A percentile compares a stretch with the other conserved stretches of the same genome.
These are phyloP conservation scores for Cyprinodon diabolis DNA, from an alignment of 2,797 vertebrate genomes.

Conservation along the genomic window DNA sequence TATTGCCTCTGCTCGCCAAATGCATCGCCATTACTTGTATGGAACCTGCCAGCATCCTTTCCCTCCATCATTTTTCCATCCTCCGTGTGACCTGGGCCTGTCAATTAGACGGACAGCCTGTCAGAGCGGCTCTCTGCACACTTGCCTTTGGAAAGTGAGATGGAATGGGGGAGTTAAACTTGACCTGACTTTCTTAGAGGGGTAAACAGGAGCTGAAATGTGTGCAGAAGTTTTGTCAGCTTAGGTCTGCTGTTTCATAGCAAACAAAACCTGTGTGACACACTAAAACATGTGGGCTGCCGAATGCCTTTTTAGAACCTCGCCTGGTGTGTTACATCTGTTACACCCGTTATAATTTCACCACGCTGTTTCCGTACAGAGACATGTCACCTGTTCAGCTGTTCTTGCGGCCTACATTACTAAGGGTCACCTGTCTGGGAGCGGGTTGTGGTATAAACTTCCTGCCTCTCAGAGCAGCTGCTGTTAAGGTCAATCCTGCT, in stretches of 20 bases:
- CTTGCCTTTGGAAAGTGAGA: conserved; percentile 50
- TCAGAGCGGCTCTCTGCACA: conserved; percentile 25
- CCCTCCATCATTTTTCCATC: conserved; percentile 52
- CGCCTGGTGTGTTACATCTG: neutral
- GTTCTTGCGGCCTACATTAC: conserved; percentile 6
- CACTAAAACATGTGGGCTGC: conserved; percentile 1
- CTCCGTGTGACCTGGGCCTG: conserved; percentile 53
- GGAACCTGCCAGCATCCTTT: conserved; percentile 40
- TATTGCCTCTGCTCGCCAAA: conserved; percentile 21
- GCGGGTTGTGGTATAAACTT: conserved; percentile 22
- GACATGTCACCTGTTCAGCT: conserved; percentile 15
- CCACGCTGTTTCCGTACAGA: conserved; percentile 13
- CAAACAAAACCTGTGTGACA: neutral
- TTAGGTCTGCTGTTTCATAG: conserved; percentile 11
- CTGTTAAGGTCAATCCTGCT: conserved; percentile 41
- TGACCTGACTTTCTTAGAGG: conserved; percentile 49
- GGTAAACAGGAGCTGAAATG: conserved; percentile 27
- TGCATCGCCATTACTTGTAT: conserved; percentile 45
- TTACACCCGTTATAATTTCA: conserved; percentile 18
- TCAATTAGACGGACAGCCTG: conserved; percentile 60
- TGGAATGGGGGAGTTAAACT: conserved; percentile 58
- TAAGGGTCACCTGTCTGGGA: conserved; percentile 13
- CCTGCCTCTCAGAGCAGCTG: conserved; percentile 14
- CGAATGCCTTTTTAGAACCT: conserved; percentile 13
- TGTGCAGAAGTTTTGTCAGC: conserved; percentile 19